Evolutionary conservation across 2,113 vertebrate species (phyloP), one percentile per base, ranked within the genome.

Genomic region (Sinocyclocheilus grahami): DNA sequence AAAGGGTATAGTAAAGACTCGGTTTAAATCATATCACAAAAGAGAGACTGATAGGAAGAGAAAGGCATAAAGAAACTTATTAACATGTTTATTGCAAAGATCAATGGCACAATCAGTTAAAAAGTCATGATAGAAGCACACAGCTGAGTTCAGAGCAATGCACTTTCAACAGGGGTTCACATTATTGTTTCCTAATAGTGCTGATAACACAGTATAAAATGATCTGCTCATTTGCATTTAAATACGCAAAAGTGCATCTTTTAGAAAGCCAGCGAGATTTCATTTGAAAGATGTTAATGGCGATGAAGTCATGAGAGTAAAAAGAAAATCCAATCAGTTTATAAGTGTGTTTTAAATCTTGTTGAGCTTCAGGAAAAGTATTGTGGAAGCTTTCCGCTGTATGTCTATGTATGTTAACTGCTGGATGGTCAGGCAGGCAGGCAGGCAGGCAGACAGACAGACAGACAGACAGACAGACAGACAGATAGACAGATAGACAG

Each of bases 81-180:
- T 69, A 10, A 67, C n/a, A 48, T 67, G 37, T 48, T 65, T 67
- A 82, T 63, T 80, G 11, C 37, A 62, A 39, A 16, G 78, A 80
- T 63, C 33, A 46, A 18, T 63, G 13, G 22, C 10, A 14, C 55
- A 24, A 55, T 55, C 75, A 20, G 75, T 76, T 48, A 76, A 27
- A 37, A 37, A 16, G 14, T 22, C 9, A 42, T 6, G 20, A 18
- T 69, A 18, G 30, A 39, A 42, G 37, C 37, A 42, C 33, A 22
- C 18, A 22, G 33, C 69, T 22, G 69, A 12, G 33, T 42, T 42
- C 18, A 72, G 33, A 72, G 69, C 18, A 42, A 39, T 42, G 37
- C 37, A 37, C 67, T 37, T 69, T 69, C 65, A 69, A 46, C 42
- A 46, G 42, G 42, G 42, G 11, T 12, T 48, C 46, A 37, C 67